phyloP scores from a whole-genome alignment of 2,113 vertebrate species.

The Anser cygnoides region DNA sequence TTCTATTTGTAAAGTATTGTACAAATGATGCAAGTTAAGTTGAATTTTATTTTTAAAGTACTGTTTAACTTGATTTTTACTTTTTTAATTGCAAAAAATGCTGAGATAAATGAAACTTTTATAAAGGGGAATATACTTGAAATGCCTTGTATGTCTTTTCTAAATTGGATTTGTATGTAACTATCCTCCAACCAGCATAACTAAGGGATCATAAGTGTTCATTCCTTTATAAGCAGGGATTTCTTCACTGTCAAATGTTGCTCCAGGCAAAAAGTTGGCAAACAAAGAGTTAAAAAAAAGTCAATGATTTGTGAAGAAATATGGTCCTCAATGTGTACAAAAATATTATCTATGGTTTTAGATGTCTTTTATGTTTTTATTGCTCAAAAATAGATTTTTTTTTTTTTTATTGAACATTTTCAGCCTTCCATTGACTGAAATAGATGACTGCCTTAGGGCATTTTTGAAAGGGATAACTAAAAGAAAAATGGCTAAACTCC shows the following conservation, averaged over 20 bases:
- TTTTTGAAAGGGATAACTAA: slow-evolving; percentile 59
- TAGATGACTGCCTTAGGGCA: slow-evolving; percentile 69
- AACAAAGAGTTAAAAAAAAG: slow-evolving; percentile 66
- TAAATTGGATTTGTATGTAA: neutral
- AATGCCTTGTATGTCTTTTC: neutral
- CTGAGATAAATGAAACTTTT: neutral
- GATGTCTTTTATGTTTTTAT: slow-evolving; percentile 59
- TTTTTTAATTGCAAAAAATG: neutral
- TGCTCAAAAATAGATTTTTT: slow-evolving; percentile 58
- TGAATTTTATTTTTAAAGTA: slow-evolving; percentile 10
- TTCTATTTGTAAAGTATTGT: neutral
- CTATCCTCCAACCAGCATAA: neutral
- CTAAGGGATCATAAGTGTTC: neutral
- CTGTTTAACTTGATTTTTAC: neutral
- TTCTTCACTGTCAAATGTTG: slow-evolving; percentile 39
- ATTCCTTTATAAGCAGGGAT: slow-evolving; percentile 33
- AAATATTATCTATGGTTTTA: slow-evolving; percentile 66
- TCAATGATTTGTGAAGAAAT: slow-evolving; percentile 62
- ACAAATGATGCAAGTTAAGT: neutral
- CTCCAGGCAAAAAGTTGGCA: slow-evolving; percentile 60
- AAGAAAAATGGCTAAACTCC: neutral
- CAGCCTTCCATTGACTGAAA: slow-evolving; percentile 65
- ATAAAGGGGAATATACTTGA: neutral
- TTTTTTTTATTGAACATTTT: slow-evolving; percentile 67
- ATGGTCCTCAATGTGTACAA: slow-evolving; percentile 56